A percentile compares a stretch with the other conserved stretches of the same genome.
phyloP scores from a whole-genome alignment of 37 sponge, comb jelly and placozoan species.

The Petrosia ficiformis region DNA sequence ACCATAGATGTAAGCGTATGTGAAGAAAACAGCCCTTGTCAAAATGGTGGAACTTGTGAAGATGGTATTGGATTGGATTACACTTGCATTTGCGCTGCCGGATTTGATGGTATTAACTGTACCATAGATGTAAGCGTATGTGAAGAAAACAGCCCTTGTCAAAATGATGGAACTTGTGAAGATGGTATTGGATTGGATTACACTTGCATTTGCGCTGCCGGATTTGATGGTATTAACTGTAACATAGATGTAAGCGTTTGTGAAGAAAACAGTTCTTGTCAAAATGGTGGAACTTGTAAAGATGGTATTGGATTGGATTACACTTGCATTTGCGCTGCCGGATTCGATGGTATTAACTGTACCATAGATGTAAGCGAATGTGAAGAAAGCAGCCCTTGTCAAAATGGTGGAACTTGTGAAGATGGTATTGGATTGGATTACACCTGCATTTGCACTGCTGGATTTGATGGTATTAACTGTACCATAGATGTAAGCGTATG shows the following conservation, averaged over 20 bases:
- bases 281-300: conserved; percentile 27
- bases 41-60: conserved; percentile 43
- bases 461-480: too few species aligned
- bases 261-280: conserved; percentile 7
- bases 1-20: not conserved
- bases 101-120: conserved; percentile 29
- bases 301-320: conserved; percentile 5
- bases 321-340: conserved; percentile 11
- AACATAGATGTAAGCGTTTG: conserved; percentile 40
- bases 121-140: not conserved
- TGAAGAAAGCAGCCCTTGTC: too few species aligned
- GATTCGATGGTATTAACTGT: conserved; percentile 42
- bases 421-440: too few species aligned
- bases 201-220: conserved; percentile 31
- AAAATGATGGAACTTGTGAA: conserved; percentile 28
- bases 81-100: conserved; percentile 38
- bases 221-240: conserved; percentile 53
- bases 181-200: conserved; percentile 14
- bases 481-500: too few species aligned
- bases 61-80: conserved; percentile 8
- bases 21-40: conserved; percentile 11
- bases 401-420: too few species aligned
- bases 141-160: conserved; percentile 1
- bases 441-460: too few species aligned
- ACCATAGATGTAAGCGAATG: too few species aligned